phyloP scores from a whole-genome alignment of 2,113 vertebrate genomes.

The Phoxinus phoxinus region DNA sequence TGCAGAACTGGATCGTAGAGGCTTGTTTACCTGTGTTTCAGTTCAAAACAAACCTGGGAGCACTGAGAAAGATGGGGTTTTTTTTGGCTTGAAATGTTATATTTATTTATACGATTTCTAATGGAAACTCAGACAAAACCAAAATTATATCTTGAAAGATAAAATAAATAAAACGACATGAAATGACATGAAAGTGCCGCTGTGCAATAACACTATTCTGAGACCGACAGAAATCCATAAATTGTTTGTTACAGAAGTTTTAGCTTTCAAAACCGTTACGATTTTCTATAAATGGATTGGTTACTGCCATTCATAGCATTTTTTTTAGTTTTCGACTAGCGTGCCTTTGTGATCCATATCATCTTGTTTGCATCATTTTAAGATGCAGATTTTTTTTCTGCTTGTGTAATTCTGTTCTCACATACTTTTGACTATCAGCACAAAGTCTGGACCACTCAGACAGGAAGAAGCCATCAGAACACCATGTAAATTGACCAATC shows the following conservation, averaged over 20 bases:
- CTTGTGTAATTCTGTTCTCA: not conserved
- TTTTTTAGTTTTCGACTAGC: not conserved
- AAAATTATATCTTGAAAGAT: not conserved
- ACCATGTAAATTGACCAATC: not conserved
- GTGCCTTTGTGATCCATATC: conserved; percentile 27
- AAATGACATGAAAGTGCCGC: not conserved
- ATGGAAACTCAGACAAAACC: not conserved
- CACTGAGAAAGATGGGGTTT: not conserved
- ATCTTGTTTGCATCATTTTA: conserved; percentile 8
- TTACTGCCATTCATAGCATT: conserved; percentile 14
- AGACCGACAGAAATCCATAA: not conserved
- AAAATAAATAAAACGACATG: not conserved
- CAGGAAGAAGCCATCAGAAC: not conserved
- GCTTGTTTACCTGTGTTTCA: not conserved
- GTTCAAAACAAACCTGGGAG: not conserved
- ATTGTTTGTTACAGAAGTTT: not conserved
- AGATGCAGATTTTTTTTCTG: not conserved
- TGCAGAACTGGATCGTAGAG: not conserved
- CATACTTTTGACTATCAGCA: not conserved
- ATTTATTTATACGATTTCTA: not conserved
- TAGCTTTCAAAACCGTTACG: not conserved
- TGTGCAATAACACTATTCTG: not conserved
- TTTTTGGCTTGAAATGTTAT: not conserved
- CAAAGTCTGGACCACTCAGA: not conserved
- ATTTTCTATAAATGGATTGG: not conserved